Evolutionary conservation across 1,140 invertebrate genomes (phyloP).

Genomic region (Odontomachus brunneus): DNA sequence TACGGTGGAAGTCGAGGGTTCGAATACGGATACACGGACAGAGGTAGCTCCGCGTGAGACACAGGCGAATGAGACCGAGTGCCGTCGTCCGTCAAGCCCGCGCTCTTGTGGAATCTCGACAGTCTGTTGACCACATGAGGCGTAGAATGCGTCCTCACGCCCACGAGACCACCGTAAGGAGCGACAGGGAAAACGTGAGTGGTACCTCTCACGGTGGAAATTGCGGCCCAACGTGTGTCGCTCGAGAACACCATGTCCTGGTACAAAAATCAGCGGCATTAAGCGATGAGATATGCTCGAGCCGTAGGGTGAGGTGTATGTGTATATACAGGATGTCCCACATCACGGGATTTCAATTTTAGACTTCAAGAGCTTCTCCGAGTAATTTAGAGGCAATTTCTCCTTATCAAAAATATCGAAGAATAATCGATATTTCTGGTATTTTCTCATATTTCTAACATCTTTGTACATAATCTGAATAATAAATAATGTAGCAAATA

Average conservation of each 20-base stretch:
- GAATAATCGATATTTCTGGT: too few relatives aligned
- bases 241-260: constrained; percentile 95
- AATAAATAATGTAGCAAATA: too few relatives aligned
- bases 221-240: constrained; percentile 97
- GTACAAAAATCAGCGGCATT: constrained; percentile 67
- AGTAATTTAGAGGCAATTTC: too few relatives aligned
- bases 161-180: constrained; percentile 97
- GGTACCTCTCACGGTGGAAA: constrained; percentile 97
- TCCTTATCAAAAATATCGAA: too few relatives aligned
- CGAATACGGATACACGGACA: constrained; percentile 91
- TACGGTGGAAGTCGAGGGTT: constrained; percentile 96
- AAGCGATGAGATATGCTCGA: too few relatives aligned
- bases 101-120: constrained; percentile 97
- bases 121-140: constrained; percentile 97
- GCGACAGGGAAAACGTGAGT: constrained; percentile 99
- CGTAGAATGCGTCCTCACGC: constrained; percentile 96
- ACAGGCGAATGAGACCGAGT: constrained; percentile 91
- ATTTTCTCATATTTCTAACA: too few relatives aligned
- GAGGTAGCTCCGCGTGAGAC: constrained; percentile 85
- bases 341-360: too few relatives aligned
- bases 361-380: too few relatives aligned
- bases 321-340: too few relatives aligned
- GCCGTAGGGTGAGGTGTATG: too few relatives aligned
- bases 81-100: constrained; percentile 93
- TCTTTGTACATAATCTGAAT: too few relatives aligned